Conservation (phyloP, 1,140 invertebrate genomes). For the Dreissena polymorpha region DNA sequence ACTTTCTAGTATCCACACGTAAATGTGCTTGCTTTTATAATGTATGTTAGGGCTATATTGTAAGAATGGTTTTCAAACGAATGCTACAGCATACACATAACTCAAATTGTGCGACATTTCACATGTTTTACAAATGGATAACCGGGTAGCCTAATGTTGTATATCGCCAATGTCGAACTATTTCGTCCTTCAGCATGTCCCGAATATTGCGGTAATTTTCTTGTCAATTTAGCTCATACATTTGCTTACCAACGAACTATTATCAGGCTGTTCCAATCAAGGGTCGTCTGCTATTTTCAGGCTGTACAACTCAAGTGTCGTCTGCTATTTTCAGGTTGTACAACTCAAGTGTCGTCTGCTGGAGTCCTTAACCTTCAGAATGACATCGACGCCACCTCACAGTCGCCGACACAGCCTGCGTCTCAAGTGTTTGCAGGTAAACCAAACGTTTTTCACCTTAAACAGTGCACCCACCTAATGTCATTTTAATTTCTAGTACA, state of each 20-base stretch:
- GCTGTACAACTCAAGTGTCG: neutral
- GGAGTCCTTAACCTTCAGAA: neutral
- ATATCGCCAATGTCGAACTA: neutral
- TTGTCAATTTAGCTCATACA: no score
- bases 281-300: neutral
- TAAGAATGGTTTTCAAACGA: no score
- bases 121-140: no score
- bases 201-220: no score
- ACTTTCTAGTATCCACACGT: no score
- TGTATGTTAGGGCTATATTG: no score
- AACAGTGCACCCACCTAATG: neutral
- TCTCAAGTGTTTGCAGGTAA: slow-evolving; percentile 28
- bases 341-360: slow-evolving; percentile 2
- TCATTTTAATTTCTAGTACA: neutral
- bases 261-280: neutral
- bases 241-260: no score
- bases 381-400: neutral
- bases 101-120: neutral
- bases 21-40: no score
- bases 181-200: no score
- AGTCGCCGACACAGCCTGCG: slow-evolving; percentile 13
- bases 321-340: neutral
- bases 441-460: neutral
- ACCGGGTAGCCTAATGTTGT: no score
- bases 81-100: no score